Conservation (phyloP, 2,113 vertebrate genomes). For the Nycticryphes semicollaris region DNA sequence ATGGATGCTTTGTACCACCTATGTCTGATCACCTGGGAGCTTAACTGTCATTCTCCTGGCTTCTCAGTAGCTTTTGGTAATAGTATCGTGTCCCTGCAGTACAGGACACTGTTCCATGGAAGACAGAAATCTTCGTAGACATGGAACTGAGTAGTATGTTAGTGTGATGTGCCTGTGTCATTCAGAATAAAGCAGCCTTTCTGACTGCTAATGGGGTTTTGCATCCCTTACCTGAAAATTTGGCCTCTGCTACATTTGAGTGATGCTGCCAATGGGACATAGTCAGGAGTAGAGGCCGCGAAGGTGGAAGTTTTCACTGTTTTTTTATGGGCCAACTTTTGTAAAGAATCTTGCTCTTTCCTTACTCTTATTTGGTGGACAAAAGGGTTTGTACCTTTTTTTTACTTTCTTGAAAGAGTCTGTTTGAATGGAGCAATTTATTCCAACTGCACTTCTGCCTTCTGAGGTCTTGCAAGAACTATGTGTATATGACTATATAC, state of each 20-base stretch:
- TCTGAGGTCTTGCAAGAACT: neutral
- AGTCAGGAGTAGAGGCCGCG: neutral
- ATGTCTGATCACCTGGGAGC: neutral
- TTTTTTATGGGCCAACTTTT: accelerated
- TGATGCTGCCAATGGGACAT: neutral
- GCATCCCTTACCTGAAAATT: neutral
- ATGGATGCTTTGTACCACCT: neutral
- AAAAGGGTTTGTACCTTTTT: neutral
- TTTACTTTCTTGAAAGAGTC: neutral
- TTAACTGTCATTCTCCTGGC: neutral
- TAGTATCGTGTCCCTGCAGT: neutral
- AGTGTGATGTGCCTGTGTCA: neutral
- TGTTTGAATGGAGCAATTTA: neutral
- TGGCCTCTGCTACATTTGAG: neutral
- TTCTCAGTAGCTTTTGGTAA: neutral
- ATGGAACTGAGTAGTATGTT: neutral
- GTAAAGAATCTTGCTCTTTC: neutral
- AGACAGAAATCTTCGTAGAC: neutral
- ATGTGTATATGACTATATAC: neutral
- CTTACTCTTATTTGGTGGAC: neutral
- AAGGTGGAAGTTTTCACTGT: neutral
- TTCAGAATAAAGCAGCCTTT: neutral
- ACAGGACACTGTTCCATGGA: neutral
- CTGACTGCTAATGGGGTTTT: neutral
- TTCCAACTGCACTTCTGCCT: neutral